Evolutionary conservation across 2,797 vertebrate species (phyloP).

Genomic region (Falco berigora): DNA sequence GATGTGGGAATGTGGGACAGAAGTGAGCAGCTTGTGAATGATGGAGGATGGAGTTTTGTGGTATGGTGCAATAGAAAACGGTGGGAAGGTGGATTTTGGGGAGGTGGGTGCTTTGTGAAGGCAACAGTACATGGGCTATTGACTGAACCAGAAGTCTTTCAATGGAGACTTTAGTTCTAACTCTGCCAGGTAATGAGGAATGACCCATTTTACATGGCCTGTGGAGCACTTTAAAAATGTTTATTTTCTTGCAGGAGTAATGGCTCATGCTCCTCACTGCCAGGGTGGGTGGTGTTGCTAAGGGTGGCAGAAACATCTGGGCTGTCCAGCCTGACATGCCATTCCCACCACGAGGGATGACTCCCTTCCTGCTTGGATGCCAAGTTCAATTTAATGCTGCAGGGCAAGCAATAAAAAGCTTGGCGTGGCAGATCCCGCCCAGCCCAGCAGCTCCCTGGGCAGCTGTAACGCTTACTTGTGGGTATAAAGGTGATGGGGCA

Average conservation of each 20-base stretch:
- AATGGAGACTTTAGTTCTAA: not conserved
- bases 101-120: not conserved
- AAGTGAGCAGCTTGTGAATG: not conserved
- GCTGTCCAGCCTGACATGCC: not conserved
- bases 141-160: not conserved
- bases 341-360: not conserved
- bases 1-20: not conserved
- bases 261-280: not conserved
- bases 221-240: not conserved
- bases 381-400: not conserved
- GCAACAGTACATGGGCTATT: not conserved
- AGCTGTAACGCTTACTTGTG: not conserved
- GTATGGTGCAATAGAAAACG: not conserved
- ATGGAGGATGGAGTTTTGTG: not conserved
- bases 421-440: not conserved
- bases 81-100: not conserved
- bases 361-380: constrained; percentile 44
- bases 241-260: fast-evolving
- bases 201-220: not conserved
- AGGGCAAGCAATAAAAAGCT: not conserved
- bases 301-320: not conserved
- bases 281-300: not conserved
- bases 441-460: not conserved
- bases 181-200: not conserved
- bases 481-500: not conserved